A percentile compares a stretch with the other conserved stretches of the same genome.
Conservation (phyloP, 2,888 invertebrate genomes). For the Pheosia tremula region DNA sequence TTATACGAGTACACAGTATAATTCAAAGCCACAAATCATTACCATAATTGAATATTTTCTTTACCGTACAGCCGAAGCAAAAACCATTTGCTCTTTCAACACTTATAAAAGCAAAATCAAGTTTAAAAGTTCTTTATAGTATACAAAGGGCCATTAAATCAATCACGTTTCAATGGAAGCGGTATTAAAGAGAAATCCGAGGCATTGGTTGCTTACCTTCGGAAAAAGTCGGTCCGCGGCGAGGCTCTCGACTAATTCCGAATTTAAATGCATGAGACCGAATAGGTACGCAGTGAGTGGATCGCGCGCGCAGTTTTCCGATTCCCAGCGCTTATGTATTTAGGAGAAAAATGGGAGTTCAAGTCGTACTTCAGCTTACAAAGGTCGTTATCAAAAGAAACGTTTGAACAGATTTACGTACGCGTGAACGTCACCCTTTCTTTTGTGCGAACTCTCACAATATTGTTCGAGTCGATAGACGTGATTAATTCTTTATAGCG, state of each 20-base stretch:
- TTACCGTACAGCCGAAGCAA: neutral
- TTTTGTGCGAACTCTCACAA: conserved; percentile 43
- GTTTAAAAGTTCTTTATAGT: conserved; percentile 46
- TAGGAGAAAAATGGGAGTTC: conserved; percentile 67
- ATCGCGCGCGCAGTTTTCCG: conserved; percentile 66
- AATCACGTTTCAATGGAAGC: conserved; percentile 74
- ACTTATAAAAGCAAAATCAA: conserved; percentile 25
- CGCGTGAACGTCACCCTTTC: conserved; percentile 37
- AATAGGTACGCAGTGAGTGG: conserved; percentile 74
- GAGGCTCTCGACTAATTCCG: conserved; percentile 80
- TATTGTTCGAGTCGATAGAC: conserved; percentile 38
- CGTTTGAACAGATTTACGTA: conserved; percentile 58
- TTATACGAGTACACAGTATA: neutral
- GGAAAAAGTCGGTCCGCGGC: conserved; percentile 70
- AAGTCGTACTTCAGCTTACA: conserved; percentile 61
- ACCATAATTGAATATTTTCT: neutral
- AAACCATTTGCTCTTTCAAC: conserved; percentile 2
- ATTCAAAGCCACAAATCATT: neutral
- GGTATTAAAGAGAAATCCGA: conserved; percentile 64
- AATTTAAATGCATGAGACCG: conserved; percentile 84
- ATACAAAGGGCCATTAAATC: conserved; percentile 67
- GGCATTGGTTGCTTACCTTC: conserved; percentile 68
- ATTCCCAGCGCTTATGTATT: conserved; percentile 78
- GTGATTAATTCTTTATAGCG: conserved; percentile 28
- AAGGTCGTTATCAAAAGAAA: conserved; percentile 63